phyloP scores from a whole-genome alignment of 2,888 invertebrate genomes.

The Andrena chrysosceles region DNA sequence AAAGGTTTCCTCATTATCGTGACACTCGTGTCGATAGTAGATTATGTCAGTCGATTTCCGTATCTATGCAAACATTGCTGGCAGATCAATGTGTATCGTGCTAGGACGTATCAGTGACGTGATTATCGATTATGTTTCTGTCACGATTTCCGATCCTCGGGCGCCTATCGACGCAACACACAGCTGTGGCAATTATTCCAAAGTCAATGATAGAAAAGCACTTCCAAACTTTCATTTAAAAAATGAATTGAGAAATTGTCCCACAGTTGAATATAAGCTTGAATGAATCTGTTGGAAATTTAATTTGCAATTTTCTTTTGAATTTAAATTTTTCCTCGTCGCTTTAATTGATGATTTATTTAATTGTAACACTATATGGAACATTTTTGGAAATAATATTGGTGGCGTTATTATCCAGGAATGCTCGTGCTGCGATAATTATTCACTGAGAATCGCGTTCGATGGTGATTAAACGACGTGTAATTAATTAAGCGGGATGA shows the following conservation, averaged over 20 bases:
- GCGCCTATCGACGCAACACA: constrained; percentile 1
- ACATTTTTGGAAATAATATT: too few species aligned
- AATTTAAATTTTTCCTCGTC: too few species aligned
- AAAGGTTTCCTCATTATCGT: constrained; percentile 24
- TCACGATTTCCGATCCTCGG: constrained; percentile 14
- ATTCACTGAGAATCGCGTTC: background rate
- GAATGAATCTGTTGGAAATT: too few species aligned
- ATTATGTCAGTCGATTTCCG: constrained; percentile 33
- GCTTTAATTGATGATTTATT: too few species aligned
- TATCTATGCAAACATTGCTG: constrained; percentile 54
- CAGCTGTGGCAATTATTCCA: constrained; percentile 18
- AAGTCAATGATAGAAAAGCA: background rate
- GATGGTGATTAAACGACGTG: background rate
- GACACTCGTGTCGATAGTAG: constrained; percentile 23
- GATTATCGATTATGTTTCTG: constrained; percentile 49
- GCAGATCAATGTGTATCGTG: constrained; percentile 40
- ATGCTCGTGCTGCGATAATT: background rate
- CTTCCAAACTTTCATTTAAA: background rate
- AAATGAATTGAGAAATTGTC: too few species aligned
- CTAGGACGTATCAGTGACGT: constrained; percentile 29
- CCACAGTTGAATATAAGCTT: too few species aligned
- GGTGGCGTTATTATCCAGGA: too few species aligned
- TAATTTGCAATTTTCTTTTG: too few species aligned
- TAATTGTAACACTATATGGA: too few species aligned
- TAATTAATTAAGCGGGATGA: constrained; percentile 1